Conservation (phyloP, 2,113 vertebrate genomes). For the Colinus virginianus region DNA sequence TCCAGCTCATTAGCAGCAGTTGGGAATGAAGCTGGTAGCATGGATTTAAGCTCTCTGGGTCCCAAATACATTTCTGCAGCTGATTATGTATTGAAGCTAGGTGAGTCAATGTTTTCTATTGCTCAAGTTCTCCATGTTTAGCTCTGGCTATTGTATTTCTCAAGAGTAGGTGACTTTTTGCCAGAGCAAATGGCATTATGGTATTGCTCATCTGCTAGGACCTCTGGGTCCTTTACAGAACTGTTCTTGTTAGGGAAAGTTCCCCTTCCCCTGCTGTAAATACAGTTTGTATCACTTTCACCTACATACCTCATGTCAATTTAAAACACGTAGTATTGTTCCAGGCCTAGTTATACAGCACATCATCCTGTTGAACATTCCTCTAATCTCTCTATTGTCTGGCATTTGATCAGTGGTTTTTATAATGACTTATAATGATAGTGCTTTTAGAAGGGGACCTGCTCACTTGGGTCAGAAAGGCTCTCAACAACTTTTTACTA, state of each 20-base stretch:
- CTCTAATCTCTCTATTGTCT: background rate
- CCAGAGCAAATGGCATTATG: background rate
- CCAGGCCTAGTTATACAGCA: background rate
- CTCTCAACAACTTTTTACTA: background rate
- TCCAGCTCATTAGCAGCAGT: background rate
- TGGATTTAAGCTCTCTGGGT: background rate
- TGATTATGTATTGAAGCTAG: background rate
- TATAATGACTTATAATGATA: background rate
- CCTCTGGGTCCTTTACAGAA: background rate
- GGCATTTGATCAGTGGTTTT: background rate
- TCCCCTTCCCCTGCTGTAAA: fast-evolving
- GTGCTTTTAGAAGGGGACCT: background rate
- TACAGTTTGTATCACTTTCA: background rate
- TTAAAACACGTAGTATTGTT: background rate
- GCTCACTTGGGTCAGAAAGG: background rate
- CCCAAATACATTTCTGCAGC: background rate
- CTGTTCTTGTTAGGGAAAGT: background rate
- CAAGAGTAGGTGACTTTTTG: background rate
- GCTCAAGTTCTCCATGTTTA: background rate
- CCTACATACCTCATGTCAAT: background rate
- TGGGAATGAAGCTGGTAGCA: background rate
- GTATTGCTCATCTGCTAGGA: background rate
- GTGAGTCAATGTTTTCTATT: background rate
- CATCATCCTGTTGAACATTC: background rate
- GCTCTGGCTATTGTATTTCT: background rate